Evolutionary conservation across 1,140 invertebrate genomes (phyloP).

Genomic region (Drosophila nigrodunni): DNA sequence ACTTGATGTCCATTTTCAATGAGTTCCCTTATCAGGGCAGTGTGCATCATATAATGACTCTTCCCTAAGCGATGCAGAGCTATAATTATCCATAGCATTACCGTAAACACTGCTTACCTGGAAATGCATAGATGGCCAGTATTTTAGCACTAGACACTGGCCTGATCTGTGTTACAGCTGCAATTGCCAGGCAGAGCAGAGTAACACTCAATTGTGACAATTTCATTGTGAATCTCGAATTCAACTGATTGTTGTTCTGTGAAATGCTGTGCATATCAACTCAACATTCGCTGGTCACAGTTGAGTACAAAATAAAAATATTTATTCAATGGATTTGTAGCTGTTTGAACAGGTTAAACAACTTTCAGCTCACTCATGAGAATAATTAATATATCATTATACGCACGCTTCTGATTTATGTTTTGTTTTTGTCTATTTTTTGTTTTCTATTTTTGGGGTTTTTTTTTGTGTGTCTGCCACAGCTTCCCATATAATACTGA

Average conservation of each 20-base stretch:
- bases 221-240: not conserved
- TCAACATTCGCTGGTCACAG: not conserved
- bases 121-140: constrained; percentile 73
- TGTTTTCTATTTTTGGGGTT: too few species aligned
- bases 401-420: too few species aligned
- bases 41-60: constrained; percentile 78
- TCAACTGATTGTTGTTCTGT: not conserved
- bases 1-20: constrained; percentile 70
- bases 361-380: too few species aligned
- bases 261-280: not conserved
- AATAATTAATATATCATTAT: too few species aligned
- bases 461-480: too few species aligned
- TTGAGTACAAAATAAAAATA: not conserved
- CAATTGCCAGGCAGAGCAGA: constrained; percentile 28
- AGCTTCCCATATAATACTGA: too few species aligned
- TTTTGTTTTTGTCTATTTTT: too few species aligned
- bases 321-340: not conserved
- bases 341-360: too few species aligned
- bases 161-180: not conserved
- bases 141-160: constrained; percentile 48
- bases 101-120: constrained; percentile 47
- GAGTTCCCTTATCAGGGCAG: constrained; percentile 65
- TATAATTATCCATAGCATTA: not conserved
- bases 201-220: constrained; percentile 12
- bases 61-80: constrained; percentile 45